A percentile compares a stretch with the other conserved stretches of the same genome.
Conservation (phyloP, 2,797 vertebrate genomes). For the Echeneis naucrates region DNA sequence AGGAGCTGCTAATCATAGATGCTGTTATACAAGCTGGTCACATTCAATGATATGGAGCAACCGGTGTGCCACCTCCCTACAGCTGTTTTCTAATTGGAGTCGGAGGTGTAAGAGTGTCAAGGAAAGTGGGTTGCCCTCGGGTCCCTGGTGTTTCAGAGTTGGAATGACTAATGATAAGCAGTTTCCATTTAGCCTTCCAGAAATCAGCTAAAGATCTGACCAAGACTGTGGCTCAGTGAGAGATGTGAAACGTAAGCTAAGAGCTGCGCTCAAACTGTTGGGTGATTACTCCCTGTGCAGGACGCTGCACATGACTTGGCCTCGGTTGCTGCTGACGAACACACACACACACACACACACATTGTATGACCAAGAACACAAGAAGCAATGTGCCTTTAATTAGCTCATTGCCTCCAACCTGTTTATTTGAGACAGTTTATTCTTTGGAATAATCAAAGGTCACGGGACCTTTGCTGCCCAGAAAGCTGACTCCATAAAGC, state of each 20-base stretch:
- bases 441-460: slow-evolving; percentile 42
- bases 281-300: slow-evolving; percentile 27
- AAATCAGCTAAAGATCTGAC: slow-evolving; percentile 54
- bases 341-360: too few species aligned
- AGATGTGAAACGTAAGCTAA: slow-evolving; percentile 35
- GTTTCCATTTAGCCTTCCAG: slow-evolving; percentile 47
- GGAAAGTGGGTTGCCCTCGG: slow-evolving; percentile 52
- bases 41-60: slow-evolving; percentile 34
- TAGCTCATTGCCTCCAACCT: slow-evolving; percentile 51
- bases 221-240: slow-evolving; percentile 22
- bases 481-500: slow-evolving; percentile 29
- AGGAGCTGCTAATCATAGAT: slow-evolving; percentile 48
- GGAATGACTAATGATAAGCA: slow-evolving; percentile 60
- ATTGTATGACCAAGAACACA: too few species aligned
- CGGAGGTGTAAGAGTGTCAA: slow-evolving; percentile 39
- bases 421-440: slow-evolving; percentile 38
- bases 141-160: slow-evolving; percentile 49
- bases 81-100: slow-evolving; percentile 67
- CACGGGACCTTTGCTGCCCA: slow-evolving; percentile 28
- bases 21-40: slow-evolving; percentile 44
- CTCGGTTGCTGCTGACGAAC: slow-evolving; percentile 42
- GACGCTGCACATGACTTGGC: slow-evolving; percentile 44
- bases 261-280: slow-evolving; percentile 19
- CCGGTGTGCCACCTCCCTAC: slow-evolving; percentile 36
- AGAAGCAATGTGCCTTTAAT: slow-evolving; percentile 59